These are phyloP conservation scores for Pentalonia nigronervosa DNA, from an alignment of 1,140 invertebrate genomes.

Conservation along the genomic window DNA sequence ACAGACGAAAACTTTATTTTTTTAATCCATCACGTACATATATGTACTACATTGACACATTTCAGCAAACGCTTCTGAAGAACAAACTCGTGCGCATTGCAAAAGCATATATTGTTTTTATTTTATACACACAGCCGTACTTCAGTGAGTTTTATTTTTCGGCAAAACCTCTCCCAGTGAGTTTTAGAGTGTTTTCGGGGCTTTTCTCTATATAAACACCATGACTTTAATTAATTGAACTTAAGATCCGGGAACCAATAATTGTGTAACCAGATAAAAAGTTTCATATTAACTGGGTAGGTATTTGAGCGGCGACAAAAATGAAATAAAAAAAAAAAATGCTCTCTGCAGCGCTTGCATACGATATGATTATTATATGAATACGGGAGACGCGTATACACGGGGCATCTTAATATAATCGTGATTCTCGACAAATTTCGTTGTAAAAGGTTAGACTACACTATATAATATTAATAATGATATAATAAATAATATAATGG, in stretches of 20 bases:
- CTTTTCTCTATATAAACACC: background rate
- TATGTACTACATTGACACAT: background rate
- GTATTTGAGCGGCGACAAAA: background rate
- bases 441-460: background rate
- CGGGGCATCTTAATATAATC: background rate
- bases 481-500: background rate
- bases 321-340: background rate
- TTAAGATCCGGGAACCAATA: background rate
- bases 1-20: background rate
- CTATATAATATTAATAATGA: background rate
- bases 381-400: background rate
- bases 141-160: background rate
- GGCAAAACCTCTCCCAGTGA: background rate
- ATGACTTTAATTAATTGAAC: background rate
- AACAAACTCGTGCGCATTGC: background rate
- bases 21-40: background rate
- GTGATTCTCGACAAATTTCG: background rate
- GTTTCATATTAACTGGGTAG: background rate
- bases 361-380: background rate
- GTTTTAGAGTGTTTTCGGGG: background rate
- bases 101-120: background rate
- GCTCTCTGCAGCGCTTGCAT: background rate
- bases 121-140: background rate
- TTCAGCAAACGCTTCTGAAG: background rate
- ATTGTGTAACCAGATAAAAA: background rate